Conservation (phyloP, 2,888 invertebrate species). For the Acrobasis consociella region DNA sequence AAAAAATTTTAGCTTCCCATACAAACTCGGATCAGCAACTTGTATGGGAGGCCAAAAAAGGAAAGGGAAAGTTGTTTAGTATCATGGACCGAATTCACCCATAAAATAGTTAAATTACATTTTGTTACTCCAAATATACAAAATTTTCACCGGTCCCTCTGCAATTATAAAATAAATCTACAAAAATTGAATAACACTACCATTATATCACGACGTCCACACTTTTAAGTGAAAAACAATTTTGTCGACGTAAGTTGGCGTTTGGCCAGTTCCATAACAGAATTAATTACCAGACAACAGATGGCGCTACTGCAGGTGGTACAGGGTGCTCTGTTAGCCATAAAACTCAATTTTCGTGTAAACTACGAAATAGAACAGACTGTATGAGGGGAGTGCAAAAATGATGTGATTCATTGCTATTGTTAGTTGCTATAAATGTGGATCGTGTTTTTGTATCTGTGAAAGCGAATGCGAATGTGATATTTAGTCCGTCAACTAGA, state of each 20-base stretch:
- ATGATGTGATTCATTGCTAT: not conserved
- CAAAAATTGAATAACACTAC: slow-evolving; percentile 17
- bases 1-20: no score
- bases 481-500: no score
- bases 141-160: not conserved
- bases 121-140: no score
- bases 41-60: no score
- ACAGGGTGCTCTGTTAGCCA: slow-evolving; percentile 32
- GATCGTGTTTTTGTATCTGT: no score
- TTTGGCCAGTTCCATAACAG: slow-evolving; percentile 49
- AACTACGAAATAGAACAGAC: slow-evolving; percentile 12
- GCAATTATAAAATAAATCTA: slow-evolving; percentile 26
- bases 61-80: no score
- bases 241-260: slow-evolving; percentile 43
- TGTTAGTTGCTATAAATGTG: no score
- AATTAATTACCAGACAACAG: slow-evolving; percentile 69
- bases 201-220: slow-evolving; percentile 5
- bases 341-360: slow-evolving; percentile 35
- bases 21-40: no score
- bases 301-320: slow-evolving; percentile 57
- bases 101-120: no score
- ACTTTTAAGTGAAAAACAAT: slow-evolving; percentile 19
- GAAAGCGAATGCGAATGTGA: no score
- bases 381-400: not conserved
- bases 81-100: no score